Base-by-base conservation (phyloP, 2,797 vertebrate genomes). In the Argya squamiceps region DNA sequence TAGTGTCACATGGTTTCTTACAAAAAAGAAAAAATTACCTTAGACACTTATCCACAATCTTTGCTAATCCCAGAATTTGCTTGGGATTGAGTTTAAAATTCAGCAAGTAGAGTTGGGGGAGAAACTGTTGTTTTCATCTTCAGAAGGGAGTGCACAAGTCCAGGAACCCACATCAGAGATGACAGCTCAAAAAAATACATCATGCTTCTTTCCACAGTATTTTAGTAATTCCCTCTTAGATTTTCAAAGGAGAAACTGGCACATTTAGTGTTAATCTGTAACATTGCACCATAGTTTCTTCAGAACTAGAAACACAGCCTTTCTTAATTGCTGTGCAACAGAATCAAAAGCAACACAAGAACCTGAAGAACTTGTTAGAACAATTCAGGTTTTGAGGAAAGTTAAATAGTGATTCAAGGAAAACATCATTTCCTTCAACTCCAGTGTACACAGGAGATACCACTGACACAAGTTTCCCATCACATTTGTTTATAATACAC, bases 401-500 rank as follows among this genome's bases (percentile, higher is more conserved):
- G 16, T 37, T 65, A 43, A 46, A 37, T 0, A 63, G 12, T 5
- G 3, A 55, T 52, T 81, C 4, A 86, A 82, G 34, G 34, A 67
- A 59, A 69, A 12, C 6, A 36, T 11, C 2, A 0, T 63, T 84
- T 93, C n/a, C 30, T 74, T 69, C 53, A 71, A 43, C 64, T 69
- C 44, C 58, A 73, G 15, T 0, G 0, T 18, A 67, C 27, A 39
- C 16, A 74, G 22, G 53, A 68, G 53, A 32, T 26, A 37, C 62
- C 43, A 59, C 37, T 49, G 70, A 70, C 88, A 67, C 63, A 50
- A 90, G 56, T 89, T 96, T 87, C 67, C 60, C 85, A 92, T 53
- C 76, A 86, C 41, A 79, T 74, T 95, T 89, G 90, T 84, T 96
- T 95, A 32, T 80, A 91, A 87, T 87, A 53, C 30, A 21, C 53